Evolutionary conservation across 2,113 vertebrate species (phyloP), one percentile per base, ranked within the genome.

Genomic region (Hippotragus niger): DNA sequence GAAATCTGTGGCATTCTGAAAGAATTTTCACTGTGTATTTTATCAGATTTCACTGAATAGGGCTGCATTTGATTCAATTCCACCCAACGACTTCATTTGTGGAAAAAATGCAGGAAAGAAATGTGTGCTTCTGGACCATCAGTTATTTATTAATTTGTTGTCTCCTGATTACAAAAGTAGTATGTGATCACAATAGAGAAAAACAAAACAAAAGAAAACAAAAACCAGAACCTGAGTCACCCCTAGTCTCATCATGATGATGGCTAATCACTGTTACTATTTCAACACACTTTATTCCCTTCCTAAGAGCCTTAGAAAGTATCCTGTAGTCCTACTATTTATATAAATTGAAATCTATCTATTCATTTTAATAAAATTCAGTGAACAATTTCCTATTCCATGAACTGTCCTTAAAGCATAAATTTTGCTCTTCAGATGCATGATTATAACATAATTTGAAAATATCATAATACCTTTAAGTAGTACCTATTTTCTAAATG

Each of bases 301-400:
- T 94, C 33, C 31, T 95, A 52, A 33, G 29, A 33, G 5, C 47
- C 50, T 87, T 25, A 87, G 14, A 93, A 93, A 94, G 36, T 50
- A 95, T 84, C 43, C 45, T 58, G 7, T 16, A 92, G 85, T 83
- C 81, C 25, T n/a, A 62, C n/a, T 88, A 43, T 62, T 89, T 85
- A 80, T 2, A 57, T 50, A 91, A 87, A 88, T 31, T 87, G 89
- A 74, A 91, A 95, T 60, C 78, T 71, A 19, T 7, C 89, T 89
- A 57, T 87, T 98, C 89, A 86, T 57, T 96, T 95, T 87, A 55
- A 67, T 67, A 67, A 90, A 90, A 67, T 88, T 80, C 7, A 87
- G 21, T 31, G 57, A 94, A 58, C 52, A 78, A 90, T 84, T 88
- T 95, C 58, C 64, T 81, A 82, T 45, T 91, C 23, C 53, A 88